Evolutionary conservation across 2,888 invertebrate genomes (phyloP), one percentile per base, ranked within the genome.

Genomic region (Noctuana brunneofusca): DNA sequence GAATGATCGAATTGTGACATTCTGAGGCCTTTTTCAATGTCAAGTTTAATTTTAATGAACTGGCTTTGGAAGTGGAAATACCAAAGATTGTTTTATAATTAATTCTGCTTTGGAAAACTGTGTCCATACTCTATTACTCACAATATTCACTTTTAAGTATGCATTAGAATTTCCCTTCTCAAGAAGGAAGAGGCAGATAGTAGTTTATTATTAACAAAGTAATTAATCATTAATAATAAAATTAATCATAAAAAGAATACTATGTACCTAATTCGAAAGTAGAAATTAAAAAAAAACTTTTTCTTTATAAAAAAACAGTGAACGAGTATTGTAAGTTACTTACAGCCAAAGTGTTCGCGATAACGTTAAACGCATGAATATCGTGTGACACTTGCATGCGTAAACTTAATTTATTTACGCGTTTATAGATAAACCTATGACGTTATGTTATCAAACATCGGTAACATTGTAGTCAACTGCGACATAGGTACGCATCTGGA

Each of bases 381-480:
- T 57, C 54, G 57, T 43, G 57, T 41, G 52, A 59, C 32, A 60
- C 54, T 54, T 60, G 30, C 65, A 63, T 58, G 56, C 65, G 65
- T 68, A 66, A 56, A 56, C 53, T 55, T 38, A 65, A 55, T 52
- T 38, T 66, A 64, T 16, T 65, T 63, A 64, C 62, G 62, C 64
- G 49, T n/a, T n/a, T n/a, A n/a, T 58, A 68, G 67, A 66, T 67
- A 66, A 68, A 64, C 41, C 57, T 54, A 57, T 79, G 77, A 79
- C 76, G 78, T 77, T 76, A 81, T 87, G 85, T 89, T 87, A 87
- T 87, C 85, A 87, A 87, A 89, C 86, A 87, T 65, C 64, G 68
- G 69, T 69, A 73, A 71, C 70, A 69, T 71, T 68, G 70, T 73
- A 68, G 63, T 68, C 67, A 72, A 80, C 73, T 81, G 76, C 79